Percentiles rank a stretch among this genome's conserved stretches.
phyloP scores from a whole-genome alignment of 2,888 invertebrate species.

The Drosophila setosimentum region DNA sequence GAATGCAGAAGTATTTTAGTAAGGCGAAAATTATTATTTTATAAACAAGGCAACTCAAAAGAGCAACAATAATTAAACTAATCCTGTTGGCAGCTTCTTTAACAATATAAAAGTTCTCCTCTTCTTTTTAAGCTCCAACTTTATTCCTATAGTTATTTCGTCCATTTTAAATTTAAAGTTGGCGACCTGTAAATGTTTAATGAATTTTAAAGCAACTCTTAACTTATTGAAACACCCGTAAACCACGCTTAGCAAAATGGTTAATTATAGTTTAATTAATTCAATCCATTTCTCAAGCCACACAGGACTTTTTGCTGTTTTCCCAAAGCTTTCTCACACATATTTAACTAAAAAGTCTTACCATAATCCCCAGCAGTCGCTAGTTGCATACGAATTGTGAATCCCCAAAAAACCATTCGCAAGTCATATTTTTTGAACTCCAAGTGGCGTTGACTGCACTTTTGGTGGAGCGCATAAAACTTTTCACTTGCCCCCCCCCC shows the following conservation, averaged over 20 bases:
- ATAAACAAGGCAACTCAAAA: not conserved
- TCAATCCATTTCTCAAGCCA: conserved; percentile 6
- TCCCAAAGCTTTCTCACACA: conserved; percentile 44
- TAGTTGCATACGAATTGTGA: conserved; percentile 34
- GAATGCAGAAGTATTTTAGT: not conserved
- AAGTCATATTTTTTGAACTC: conserved; percentile 65
- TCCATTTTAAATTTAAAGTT: not conserved
- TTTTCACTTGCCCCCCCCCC: conserved; percentile 34
- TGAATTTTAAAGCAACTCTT: not conserved
- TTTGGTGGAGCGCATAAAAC: conserved; percentile 68
- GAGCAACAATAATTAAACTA: not conserved
- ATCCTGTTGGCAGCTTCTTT: not conserved
- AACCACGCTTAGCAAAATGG: not conserved
- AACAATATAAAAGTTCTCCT: no score
- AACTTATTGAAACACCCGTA: not conserved
- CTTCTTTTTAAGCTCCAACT: not conserved
- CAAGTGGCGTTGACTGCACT: conserved; percentile 76
- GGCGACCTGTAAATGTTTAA: conserved; percentile 14
- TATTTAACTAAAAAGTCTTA: conserved; percentile 54
- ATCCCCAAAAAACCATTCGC: conserved; percentile 41
- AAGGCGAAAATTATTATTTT: not conserved
- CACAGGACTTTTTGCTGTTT: not conserved
- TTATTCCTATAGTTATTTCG: not conserved
- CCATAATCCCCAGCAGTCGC: conserved; percentile 25
- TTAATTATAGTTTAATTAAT: conserved; percentile 18